Evolutionary conservation across 92 coral and sea anemone species (phyloP), one percentile per base, ranked within the genome.

Genomic region (Pocillopora grandis): DNA sequence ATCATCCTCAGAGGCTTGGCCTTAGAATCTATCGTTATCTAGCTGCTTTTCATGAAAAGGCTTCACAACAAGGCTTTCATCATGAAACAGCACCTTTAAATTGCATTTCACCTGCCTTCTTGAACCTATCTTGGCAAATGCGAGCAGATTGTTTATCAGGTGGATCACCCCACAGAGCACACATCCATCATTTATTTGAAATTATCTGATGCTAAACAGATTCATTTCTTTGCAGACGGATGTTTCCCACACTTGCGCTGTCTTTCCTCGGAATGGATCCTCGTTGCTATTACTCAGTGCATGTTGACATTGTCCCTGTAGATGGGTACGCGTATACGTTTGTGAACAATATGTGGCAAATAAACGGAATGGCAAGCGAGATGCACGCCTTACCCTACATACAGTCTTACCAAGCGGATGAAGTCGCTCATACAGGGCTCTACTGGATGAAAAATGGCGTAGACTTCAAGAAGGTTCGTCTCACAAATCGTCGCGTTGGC

Each of bases 381-480:
- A 82, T 91, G 86, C 93, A 91, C 19, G 93, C 91, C 1, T 79
- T 92, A 1, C 86, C 95, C 10, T 91, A 83, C 37, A 84, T 92
- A n/a, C 95, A 92, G 87, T 92, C 97, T 31, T 93, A 91, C 64
- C 94, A 89, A 75, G 97, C 97, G 4, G 97, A 93, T 36, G 92
- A 87, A 31, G 88, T 89, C 42, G 93, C 90, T 1, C 97, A 91
- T 57, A 93, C 95, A 10, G 97, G 97, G 0, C 82, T 92, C 2
- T 93, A 93, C 73, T 93, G 97, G 97, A 91, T 93, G 97, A 93
- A 93, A 77, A 93, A 93, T 79, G 97, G 97, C 33, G 92, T 93
- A 18, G 97, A 93, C 85, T 93, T 93, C 75, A 93, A 93, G 84
- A 93, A 93, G 80, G 87, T 92, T 12, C 91, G 97, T 12, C 85